Base-by-base conservation (phyloP, 2,888 invertebrate genomes). In the Spatulosminthurus flaviceps region DNA sequence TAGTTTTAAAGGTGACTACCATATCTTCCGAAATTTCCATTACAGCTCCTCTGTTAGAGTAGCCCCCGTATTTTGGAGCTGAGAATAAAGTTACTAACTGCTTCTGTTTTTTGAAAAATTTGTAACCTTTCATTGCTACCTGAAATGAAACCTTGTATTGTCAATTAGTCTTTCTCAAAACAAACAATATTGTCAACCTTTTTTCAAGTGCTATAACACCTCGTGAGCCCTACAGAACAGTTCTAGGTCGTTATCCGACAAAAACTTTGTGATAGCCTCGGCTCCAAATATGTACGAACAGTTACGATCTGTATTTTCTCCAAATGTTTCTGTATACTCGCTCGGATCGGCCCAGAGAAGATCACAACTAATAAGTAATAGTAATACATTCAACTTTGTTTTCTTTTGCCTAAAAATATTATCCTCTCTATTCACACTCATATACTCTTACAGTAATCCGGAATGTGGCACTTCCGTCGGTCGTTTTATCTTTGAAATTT, bases 181-280 rank as follows among this genome's bases (percentile, higher is more conserved):
- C 2, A 51, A 51, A 7, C 13, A 41, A 41, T 13, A 9, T 41
- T 13, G 7, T 19, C 51, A 51, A 19, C 51, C n/a, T 16, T 51
- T 19, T 51, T 11, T 16, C 1, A 13, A 1, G 4, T 51, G 16
- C 51, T 42, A 7, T 7, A 2, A 41, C 19, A 71, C 78, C 71
- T 71, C 78, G 34, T 79, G 79, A 67, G 74, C 79, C 24, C 79
- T 28, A 42, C 79, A 79, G 19, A 79, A 73, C 19, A 79, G 60
- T 21, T 79, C 79, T 7, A 79, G 43, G 1, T 74, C 67, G 34
- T 79, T 79, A 13, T 60, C 41, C 5, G 24, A n/a, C 22, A 79
- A 29, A 51, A 79, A 79, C 11, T 75, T 74, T 1, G 51, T 16
- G 21, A 79, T 75, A 1, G 51, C 79, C 13, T 79, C 67, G 5